Evolutionary conservation across 2,888 invertebrate genomes (phyloP), one percentile per base, ranked within the genome.

Genomic region (Drosophila robusta): DNA sequence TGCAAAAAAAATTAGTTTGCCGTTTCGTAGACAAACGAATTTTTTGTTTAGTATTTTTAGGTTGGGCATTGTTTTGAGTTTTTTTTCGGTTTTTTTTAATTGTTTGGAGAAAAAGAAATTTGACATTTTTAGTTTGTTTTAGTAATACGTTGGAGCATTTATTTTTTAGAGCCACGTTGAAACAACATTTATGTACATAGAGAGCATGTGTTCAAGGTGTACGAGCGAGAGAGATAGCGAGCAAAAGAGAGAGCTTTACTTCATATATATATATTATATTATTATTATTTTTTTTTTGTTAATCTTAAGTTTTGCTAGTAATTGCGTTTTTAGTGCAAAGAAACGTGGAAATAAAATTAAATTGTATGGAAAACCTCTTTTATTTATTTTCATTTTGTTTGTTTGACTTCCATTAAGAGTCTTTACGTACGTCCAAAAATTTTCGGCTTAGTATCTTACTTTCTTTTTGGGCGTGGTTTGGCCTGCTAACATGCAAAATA

Each of bases 401-500:
- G 80, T 85, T 85, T 87, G 67, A 81, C 78, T 90, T 91, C 87
- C 89, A 91, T 90, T 91, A 91, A 91, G 91, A 91, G 91, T 87
- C 86, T 91, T 91, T 91, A 91, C 91, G 80, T 87, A 84, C 87
- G 91, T 87, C 88, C 90, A 91, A 90, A 79, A 74, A 62, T 54
- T 7, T 47, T 62, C 49, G 18, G 11, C 41, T 38, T 36, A 7
- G 11, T 36, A 16, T 12, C 34, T 38, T 69, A 54, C 24, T n/a
- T 38, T n/a, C 29, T 49, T 74, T 79, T 87, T 89, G 89, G 81
- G 77, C 87, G 86, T 89, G 89, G 89, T 79, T 76, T 70, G 65
- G 78, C 72, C 75, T 79, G 87, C 85, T 78, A 78, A 80, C 91
- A 91, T 91, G 91, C 91, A 91, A 91, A 91, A 91, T 91, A 91